A percentile compares a stretch with the other conserved stretches of the same genome.
Evolutionary conservation across 2,797 vertebrate species (phyloP).

Genomic region (Chlorospingus flavigularis): DNA sequence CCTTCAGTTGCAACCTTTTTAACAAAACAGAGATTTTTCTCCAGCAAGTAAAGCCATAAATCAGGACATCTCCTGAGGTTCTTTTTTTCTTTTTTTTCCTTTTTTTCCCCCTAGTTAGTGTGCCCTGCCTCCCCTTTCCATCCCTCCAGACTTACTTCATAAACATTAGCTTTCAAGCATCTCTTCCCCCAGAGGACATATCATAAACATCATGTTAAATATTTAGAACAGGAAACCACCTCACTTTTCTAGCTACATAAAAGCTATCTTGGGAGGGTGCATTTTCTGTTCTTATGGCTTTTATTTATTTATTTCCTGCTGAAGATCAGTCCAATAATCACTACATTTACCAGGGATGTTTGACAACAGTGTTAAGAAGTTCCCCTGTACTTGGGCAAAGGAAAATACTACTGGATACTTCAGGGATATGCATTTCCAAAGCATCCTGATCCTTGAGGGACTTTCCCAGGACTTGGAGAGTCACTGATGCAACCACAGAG

Average conservation of each 20-base stretch:
- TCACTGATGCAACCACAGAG: not conserved
- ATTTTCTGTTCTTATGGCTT: slow-evolving; percentile 52
- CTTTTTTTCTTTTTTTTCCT: not conserved
- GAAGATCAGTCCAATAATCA: not conserved
- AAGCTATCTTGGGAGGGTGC: slow-evolving; percentile 58
- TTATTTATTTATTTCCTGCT: slow-evolving; percentile 52
- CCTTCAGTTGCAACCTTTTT: slow-evolving; percentile 35
- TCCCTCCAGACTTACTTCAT: slow-evolving; percentile 67
- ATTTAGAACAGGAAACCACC: slow-evolving; percentile 73
- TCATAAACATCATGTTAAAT: slow-evolving; percentile 65
- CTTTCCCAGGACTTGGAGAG: not conserved
- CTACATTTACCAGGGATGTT: not conserved
- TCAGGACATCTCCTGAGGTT: slow-evolving; percentile 44
- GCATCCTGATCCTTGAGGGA: not conserved
- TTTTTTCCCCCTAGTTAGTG: not conserved
- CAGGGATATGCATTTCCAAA: not conserved
- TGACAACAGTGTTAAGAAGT: slow-evolving; percentile 36
- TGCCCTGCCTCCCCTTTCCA: slow-evolving; percentile 35
- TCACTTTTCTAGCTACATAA: slow-evolving; percentile 56
- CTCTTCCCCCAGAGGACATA: slow-evolving; percentile 58
- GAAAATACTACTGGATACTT: not conserved
- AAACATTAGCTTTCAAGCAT: slow-evolving; percentile 71
- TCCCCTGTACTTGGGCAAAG: not conserved
- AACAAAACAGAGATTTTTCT: slow-evolving; percentile 41
- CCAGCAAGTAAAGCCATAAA: slow-evolving; percentile 55